Evolutionary conservation across 2,797 vertebrate species (phyloP).

Genomic region (Danio aesculapii): DNA sequence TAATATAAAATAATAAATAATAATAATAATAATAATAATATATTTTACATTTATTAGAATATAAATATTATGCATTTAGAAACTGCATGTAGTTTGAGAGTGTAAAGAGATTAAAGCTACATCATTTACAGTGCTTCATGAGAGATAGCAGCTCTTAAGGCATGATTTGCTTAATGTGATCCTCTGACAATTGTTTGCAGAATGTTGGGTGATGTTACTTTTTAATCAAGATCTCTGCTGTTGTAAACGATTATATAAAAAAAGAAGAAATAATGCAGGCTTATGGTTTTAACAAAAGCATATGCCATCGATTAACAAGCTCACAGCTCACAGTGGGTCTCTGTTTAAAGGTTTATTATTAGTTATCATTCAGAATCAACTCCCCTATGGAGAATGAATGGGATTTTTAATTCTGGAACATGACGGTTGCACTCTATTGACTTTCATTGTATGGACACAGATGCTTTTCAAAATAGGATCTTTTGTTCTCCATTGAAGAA

Average conservation of each 20-base stretch:
- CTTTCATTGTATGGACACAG: neutral
- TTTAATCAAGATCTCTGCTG: neutral
- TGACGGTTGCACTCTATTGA: neutral
- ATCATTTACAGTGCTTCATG: neutral
- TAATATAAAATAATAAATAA: too few species aligned
- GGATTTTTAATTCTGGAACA: neutral
- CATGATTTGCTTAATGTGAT: neutral
- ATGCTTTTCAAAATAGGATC: neutral
- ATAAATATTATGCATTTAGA: too few species aligned
- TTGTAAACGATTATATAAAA: neutral
- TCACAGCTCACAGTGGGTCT: neutral
- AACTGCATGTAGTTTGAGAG: too few species aligned
- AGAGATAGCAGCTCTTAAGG: neutral
- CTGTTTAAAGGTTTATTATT: slow-evolving; percentile 1
- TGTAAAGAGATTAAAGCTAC: too few species aligned
- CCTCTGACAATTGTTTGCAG: neutral
- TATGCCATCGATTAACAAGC: neutral
- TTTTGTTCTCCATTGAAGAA: neutral
- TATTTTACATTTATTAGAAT: too few species aligned
- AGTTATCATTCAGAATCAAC: neutral
- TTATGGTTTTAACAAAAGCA: neutral
- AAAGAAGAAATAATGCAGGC: neutral
- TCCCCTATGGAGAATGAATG: neutral
- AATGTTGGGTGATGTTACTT: neutral
- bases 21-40: too few species aligned